Conservation (phyloP, 2,113 vertebrate species). For the Nicator chloris region DNA sequence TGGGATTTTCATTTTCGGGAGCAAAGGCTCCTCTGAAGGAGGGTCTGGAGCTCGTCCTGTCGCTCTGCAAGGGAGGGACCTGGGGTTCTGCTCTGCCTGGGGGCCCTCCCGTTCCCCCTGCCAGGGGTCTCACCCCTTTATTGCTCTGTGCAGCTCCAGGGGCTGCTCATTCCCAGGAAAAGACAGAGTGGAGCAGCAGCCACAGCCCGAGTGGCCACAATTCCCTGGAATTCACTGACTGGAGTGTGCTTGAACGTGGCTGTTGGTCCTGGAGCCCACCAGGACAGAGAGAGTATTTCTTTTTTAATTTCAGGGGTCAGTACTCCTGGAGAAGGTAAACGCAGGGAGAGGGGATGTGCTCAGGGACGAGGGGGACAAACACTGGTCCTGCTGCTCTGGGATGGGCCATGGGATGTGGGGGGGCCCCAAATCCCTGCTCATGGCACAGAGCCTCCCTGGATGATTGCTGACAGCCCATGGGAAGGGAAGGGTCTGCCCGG, state of each 20-base stretch:
- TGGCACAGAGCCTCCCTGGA: accelerated
- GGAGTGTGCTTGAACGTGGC: background rate
- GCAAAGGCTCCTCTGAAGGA: background rate
- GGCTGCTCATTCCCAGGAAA: background rate
- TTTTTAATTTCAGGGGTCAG: background rate
- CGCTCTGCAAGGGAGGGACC: background rate
- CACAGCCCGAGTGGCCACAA: accelerated
- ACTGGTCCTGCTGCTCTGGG: accelerated
- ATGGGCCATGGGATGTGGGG: background rate
- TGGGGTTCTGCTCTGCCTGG: background rate
- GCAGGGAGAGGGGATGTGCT: background rate
- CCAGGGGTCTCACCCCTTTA: background rate
- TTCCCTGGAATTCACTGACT: background rate
- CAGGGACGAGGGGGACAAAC: background rate
- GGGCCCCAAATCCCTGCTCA: background rate
- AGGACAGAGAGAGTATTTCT: background rate
- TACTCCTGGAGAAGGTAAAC: background rate
- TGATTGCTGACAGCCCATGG: background rate
- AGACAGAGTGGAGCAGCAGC: background rate
- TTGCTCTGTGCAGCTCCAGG: background rate
- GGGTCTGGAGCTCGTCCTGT: background rate
- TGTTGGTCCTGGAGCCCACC: background rate
- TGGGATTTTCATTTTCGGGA: background rate
- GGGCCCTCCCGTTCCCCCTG: background rate
- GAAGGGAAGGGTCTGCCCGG: background rate